phyloP scores from a whole-genome alignment of 2,113 vertebrate species.

The Empidonax alnorum region DNA sequence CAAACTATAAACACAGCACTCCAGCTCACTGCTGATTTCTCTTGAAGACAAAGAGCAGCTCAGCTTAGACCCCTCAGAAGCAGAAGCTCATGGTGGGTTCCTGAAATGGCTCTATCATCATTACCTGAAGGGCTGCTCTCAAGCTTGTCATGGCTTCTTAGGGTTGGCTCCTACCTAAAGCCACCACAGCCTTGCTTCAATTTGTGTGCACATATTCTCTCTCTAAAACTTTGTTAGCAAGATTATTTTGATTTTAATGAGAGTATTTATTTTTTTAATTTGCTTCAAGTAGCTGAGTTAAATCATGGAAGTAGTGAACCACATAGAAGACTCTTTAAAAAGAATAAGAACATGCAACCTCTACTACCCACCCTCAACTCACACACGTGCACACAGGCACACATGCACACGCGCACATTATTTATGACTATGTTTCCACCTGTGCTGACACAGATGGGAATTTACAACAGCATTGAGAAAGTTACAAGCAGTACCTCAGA shows the following conservation, averaged over 20 bases:
- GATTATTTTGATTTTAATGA: not conserved
- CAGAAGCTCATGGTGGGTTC: not conserved
- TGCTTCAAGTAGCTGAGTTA: constrained; percentile 48
- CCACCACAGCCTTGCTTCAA: not conserved
- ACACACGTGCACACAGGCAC: rapidly evolving
- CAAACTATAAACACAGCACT: rapidly evolving
- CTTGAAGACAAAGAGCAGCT: not conserved
- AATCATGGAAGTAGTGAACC: constrained; percentile 31
- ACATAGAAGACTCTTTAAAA: constrained; percentile 22
- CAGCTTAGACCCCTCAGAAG: not conserved
- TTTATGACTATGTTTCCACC: constrained; percentile 82
- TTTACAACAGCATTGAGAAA: constrained; percentile 82
- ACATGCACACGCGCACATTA: not conserved
- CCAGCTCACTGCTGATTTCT: not conserved
- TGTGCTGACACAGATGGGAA: constrained; percentile 78
- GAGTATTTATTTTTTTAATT: not conserved
- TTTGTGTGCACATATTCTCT: rapidly evolving
- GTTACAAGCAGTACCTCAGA: constrained; percentile 81
- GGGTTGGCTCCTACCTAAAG: not conserved
- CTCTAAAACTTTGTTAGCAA: not conserved
- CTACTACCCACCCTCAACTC: rapidly evolving
- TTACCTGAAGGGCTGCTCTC: not conserved
- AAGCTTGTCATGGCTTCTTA: not conserved
- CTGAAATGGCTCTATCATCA: not conserved
- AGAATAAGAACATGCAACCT: not conserved